A percentile compares a stretch with the other conserved stretches of the same genome.
phyloP scores from a whole-genome alignment of 2,797 vertebrate species.

The Novumbra hubbsi region DNA sequence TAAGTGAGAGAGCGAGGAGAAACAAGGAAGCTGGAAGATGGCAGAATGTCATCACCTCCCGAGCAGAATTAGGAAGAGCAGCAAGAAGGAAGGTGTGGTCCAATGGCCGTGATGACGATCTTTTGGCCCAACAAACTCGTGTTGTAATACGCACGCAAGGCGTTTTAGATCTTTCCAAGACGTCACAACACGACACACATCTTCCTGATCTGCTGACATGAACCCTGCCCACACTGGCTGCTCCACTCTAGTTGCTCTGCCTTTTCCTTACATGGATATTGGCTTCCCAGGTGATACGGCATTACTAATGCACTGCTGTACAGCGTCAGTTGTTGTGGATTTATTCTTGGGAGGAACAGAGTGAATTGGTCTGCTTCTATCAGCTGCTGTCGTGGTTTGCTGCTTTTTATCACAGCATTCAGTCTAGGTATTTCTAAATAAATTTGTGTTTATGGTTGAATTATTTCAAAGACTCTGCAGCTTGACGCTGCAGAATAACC shows the following conservation, averaged over 20 bases:
- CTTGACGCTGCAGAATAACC: background rate
- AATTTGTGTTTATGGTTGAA: background rate
- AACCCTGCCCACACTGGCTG: too few species aligned
- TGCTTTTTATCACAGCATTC: background rate
- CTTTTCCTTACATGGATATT: conserved; percentile 86
- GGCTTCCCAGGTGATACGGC: conserved; percentile 79
- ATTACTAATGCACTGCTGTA: conserved; percentile 21
- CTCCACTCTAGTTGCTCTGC: conserved; percentile 52
- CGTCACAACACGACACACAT: conserved; percentile 69
- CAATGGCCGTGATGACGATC: conserved; percentile 58
- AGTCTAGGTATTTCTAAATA: background rate
- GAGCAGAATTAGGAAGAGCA: too few species aligned
- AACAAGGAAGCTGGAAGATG: too few species aligned
- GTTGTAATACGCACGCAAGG: conserved; percentile 93
- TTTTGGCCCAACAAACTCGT: conserved; percentile 71
- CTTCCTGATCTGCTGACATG: background rate
- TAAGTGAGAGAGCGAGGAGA: too few species aligned
- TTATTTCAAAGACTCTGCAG: background rate
- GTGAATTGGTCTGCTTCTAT: background rate
- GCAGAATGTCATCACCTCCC: too few species aligned
- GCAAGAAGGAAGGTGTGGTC: too few species aligned
- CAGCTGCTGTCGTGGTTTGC: background rate
- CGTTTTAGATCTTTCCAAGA: conserved; percentile 83
- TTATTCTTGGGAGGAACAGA: background rate
- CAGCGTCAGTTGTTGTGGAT: conserved; percentile 1